These are phyloP conservation scores for Watsonalla binaria DNA, from an alignment of 2,888 invertebrate genomes.

Conservation along the genomic window DNA sequence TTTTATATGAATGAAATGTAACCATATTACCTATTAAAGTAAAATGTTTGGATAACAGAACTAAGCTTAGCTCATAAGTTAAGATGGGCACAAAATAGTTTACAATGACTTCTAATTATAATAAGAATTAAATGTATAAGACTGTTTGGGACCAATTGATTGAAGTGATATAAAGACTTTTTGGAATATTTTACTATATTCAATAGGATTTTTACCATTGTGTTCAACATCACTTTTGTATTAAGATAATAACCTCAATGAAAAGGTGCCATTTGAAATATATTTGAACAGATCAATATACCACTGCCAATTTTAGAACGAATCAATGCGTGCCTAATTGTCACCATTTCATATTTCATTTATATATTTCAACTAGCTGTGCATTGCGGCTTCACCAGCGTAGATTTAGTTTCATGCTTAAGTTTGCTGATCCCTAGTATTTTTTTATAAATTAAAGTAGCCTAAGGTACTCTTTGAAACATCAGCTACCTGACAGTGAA, in stretches of 20 bases:
- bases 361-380: too few species aligned
- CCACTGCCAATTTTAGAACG: too few species aligned
- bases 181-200: neutral
- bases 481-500: too few species aligned
- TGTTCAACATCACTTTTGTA: neutral
- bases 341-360: too few species aligned
- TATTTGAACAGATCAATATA: neutral
- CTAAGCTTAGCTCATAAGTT: neutral
- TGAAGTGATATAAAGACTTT: neutral
- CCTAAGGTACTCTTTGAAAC: too few species aligned
- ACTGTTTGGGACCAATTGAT: slow-evolving; percentile 31
- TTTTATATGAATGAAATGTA: neutral
- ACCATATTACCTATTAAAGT: neutral
- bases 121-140: slow-evolving; percentile 7
- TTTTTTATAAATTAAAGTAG: too few species aligned
- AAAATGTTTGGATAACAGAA: neutral
- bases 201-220: neutral
- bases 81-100: neutral
- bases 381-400: too few species aligned
- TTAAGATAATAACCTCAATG: neutral
- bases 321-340: too few species aligned
- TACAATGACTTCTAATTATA: neutral
- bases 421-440: too few species aligned
- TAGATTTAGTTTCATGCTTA: too few species aligned
- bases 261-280: slow-evolving; percentile 22